phyloP scores from a whole-genome alignment of 2,113 vertebrate genomes.

The Mesembrinibis cayennensis region DNA sequence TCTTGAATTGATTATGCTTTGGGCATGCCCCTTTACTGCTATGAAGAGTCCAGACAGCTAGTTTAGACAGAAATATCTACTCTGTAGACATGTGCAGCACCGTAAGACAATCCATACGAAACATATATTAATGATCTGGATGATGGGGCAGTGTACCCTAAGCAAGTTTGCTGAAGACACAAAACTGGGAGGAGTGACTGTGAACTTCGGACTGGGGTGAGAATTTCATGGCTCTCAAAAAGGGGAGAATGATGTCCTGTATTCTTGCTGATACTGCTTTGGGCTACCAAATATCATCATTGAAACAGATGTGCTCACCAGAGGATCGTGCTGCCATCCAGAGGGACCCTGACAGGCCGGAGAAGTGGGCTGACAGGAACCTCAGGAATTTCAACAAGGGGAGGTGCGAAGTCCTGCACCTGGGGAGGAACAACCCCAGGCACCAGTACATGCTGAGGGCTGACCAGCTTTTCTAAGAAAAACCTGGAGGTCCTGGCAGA shows the following conservation, averaged over 20 bases:
- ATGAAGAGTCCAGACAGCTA: background rate
- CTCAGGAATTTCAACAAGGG: background rate
- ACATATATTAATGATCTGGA: background rate
- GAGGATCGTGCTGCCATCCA: background rate
- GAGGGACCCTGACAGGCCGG: background rate
- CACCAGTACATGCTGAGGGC: background rate
- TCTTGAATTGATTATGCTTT: background rate
- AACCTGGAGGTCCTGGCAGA: background rate
- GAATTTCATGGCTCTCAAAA: background rate
- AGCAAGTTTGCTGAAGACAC: background rate
- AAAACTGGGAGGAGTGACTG: background rate
- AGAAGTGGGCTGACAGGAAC: background rate
- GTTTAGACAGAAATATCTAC: background rate
- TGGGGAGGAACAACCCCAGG: background rate
- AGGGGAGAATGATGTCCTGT: background rate
- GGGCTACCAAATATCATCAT: background rate
- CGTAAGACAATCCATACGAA: background rate
- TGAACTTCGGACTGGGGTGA: background rate
- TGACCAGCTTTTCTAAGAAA: background rate
- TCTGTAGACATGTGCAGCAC: background rate
- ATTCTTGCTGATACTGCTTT: background rate
- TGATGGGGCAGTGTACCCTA: background rate
- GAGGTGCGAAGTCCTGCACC: background rate
- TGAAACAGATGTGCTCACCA: background rate
- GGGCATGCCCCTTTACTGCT: background rate